Evolutionary conservation across 2,113 vertebrate species (phyloP).

Genomic region (Microtus ochrogaster): DNA sequence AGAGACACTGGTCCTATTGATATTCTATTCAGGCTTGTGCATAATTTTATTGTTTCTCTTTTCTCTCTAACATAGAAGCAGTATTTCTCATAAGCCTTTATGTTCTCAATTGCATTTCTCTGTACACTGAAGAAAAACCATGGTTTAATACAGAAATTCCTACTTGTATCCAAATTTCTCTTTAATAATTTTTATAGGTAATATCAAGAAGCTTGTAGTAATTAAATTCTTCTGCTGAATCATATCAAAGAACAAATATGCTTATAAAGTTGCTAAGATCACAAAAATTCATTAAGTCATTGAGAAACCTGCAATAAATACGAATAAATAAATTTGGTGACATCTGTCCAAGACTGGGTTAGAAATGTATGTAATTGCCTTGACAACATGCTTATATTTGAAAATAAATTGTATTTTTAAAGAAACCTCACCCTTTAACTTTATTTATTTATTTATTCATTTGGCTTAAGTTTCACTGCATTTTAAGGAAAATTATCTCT

Average conservation of each 20-base stretch:
- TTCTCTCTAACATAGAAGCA: not conserved
- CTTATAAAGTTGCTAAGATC: conserved; percentile 55
- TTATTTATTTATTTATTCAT: conserved; percentile 52
- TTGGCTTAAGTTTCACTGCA: conserved; percentile 76
- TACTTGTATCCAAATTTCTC: conserved; percentile 12
- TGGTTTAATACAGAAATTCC: conserved; percentile 1
- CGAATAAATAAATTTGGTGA: conserved; percentile 74
- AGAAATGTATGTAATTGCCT: conserved; percentile 45
- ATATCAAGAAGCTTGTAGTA: conserved; percentile 26
- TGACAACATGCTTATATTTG: conserved; percentile 66
- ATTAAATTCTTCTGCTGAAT: conserved; percentile 37
- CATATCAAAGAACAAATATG: conserved; percentile 50
- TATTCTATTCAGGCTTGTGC: not conserved
- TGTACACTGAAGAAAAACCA: not conserved
- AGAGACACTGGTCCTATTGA: not conserved
- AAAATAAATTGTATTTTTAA: conserved; percentile 59
- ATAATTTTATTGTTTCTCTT: not conserved
- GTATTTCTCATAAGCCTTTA: not conserved
- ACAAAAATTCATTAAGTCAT: conserved; percentile 36
- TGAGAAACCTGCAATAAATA: conserved; percentile 67
- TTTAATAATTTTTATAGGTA: conserved; percentile 34
- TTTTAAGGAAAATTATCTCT: conserved; percentile 77
- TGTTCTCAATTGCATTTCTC: conserved; percentile 40
- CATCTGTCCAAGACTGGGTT: conserved; percentile 61
- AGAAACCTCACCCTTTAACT: conserved; percentile 61